These are phyloP conservation scores for Alexandromys fortis DNA, from an alignment of 2,113 vertebrate species.

Conservation along the genomic window DNA sequence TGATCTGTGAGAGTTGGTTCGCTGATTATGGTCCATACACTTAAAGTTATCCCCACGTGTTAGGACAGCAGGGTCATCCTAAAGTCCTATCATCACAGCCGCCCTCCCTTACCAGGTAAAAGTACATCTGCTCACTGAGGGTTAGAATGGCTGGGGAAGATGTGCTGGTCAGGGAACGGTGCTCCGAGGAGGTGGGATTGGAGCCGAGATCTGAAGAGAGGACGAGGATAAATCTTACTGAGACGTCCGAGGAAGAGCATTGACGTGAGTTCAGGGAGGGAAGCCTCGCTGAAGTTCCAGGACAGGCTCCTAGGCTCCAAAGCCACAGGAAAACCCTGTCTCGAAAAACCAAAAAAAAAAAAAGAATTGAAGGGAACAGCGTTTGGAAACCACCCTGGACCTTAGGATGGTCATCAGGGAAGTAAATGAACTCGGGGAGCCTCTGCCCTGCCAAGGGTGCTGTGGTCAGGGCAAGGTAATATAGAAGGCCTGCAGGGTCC, in stretches of 20 bases:
- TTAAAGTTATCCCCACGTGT: neutral
- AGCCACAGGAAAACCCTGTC: too few species aligned
- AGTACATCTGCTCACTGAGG: neutral
- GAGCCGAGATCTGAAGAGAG: neutral
- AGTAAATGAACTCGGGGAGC: neutral
- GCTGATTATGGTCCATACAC: neutral
- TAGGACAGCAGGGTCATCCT: neutral
- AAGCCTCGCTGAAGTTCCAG: too few species aligned
- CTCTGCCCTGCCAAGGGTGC: neutral
- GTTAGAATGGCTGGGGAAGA: neutral
- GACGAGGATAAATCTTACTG: neutral
- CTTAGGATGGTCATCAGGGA: neutral
- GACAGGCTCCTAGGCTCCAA: too few species aligned
- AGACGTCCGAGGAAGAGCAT: neutral
- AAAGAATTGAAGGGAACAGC: neutral
- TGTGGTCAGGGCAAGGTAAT: neutral
- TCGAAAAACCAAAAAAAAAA: too few species aligned
- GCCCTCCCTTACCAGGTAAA: neutral
- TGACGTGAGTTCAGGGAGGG: neutral
- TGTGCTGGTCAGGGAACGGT: neutral
- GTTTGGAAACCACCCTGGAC: neutral
- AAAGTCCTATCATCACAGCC: neutral
- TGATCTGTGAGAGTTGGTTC: neutral
- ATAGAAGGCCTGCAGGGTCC: neutral
- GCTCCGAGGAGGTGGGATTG: neutral